A percentile compares a stretch with the other conserved stretches of the same genome.
Conservation (phyloP, 2,797 vertebrate species). For the Sebastes melanostomus region DNA sequence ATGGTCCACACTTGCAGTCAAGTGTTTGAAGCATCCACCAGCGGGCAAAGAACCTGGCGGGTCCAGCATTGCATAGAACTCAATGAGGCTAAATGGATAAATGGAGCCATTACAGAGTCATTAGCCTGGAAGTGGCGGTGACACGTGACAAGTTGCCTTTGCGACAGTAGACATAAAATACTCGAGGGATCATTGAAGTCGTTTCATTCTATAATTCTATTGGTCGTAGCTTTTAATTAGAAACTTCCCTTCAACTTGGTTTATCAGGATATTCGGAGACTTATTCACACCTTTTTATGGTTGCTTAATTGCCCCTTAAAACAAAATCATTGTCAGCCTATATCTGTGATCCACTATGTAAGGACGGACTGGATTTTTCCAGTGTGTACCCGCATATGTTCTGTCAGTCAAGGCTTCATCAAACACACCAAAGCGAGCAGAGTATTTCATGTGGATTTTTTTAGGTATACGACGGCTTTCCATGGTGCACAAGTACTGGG, state of each 20-base stretch:
- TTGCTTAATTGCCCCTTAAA: neutral
- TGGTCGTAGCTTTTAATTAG: constrained; percentile 48
- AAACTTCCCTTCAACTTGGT: constrained; percentile 22
- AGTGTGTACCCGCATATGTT: neutral
- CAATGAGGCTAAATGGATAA: constrained; percentile 79
- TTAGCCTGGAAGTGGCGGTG: constrained; percentile 66
- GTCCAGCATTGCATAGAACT: constrained; percentile 57
- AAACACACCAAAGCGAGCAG: neutral
- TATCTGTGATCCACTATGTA: neutral
- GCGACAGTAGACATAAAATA: constrained; percentile 53
- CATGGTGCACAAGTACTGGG: neutral
- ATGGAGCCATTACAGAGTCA: constrained; percentile 75
- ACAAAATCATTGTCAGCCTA: neutral
- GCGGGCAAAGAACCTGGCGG: constrained; percentile 49
- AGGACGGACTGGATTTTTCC: neutral
- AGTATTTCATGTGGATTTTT: neutral
- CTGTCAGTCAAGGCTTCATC: constrained; percentile 1
- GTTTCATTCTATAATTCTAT: constrained; percentile 50
- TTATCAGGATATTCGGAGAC: neutral
- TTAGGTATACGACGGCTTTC: neutral
- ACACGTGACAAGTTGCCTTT: constrained; percentile 64
- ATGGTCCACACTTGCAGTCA: constrained; percentile 56
- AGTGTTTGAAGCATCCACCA: constrained; percentile 61
- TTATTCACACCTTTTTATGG: neutral
- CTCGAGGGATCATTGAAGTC: constrained; percentile 49